Evolutionary conservation across 2,113 vertebrate species (phyloP).

Genomic region (Rhadina sibilatrix): DNA sequence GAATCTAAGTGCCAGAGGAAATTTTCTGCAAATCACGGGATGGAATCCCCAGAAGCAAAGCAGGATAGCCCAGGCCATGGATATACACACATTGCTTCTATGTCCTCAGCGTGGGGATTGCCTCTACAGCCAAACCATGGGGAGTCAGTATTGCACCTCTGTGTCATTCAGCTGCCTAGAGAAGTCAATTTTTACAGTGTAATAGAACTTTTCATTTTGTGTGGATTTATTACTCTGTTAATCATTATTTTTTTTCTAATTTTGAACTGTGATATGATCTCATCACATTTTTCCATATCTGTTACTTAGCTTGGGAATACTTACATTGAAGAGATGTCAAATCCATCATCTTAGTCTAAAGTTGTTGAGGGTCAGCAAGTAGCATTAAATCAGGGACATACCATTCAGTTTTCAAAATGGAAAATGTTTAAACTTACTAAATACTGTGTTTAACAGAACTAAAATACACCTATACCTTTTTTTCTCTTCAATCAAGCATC

Average conservation of each 20-base stretch:
- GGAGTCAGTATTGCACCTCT: fast-evolving
- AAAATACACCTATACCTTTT: background rate
- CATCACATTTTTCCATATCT: background rate
- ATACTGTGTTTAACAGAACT: background rate
- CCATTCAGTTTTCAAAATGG: background rate
- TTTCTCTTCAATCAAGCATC: background rate
- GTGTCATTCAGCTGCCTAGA: background rate
- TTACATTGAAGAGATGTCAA: background rate
- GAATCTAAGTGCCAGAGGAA: background rate
- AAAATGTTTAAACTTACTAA: background rate
- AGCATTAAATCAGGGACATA: background rate
- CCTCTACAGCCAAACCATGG: background rate
- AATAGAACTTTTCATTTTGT: background rate
- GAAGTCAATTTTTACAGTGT: background rate
- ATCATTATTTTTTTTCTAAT: background rate
- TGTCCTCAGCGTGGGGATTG: fast-evolving
- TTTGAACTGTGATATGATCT: background rate
- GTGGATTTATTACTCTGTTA: background rate
- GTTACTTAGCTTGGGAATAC: background rate
- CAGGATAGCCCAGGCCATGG: background rate
- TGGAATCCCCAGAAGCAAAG: background rate
- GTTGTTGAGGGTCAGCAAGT: background rate
- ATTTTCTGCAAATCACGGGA: background rate
- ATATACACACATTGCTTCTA: fast-evolving
- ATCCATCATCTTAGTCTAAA: background rate